Evolutionary conservation across 2,888 invertebrate genomes (phyloP), one percentile per base, ranked within the genome.

Genomic region (Caenorhabditis becei): DNA sequence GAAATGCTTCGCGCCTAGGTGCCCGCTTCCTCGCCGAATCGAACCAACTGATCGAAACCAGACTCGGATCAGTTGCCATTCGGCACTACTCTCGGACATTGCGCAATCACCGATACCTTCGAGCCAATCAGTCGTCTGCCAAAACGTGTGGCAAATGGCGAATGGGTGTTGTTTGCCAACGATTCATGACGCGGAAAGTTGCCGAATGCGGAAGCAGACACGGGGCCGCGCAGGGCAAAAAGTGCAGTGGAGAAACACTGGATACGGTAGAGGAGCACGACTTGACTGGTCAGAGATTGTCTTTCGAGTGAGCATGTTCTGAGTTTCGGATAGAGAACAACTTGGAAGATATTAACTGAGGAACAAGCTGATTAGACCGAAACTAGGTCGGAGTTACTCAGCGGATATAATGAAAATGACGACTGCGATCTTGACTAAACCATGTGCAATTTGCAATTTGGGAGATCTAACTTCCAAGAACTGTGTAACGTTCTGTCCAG

Each of bases 1-100:
- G 72, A 72, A 72, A 72, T 72, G 72, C 72, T 63, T 72, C 63
- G 44, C 61, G 59, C 59, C 59, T 58, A 32, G 54, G 28, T 23
- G 28, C 28, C 54, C 54, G 32, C 54, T n/a, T 23, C 53, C 26
- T 32, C 32, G 32, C 10, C 49, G 49, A 23, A 56, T 56, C 18
- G 32, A 56, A 51, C 51, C 51, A 24, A 51, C 51, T 51, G 51
- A 51, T 51, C 51, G 51, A 24, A 56, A 35, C 35, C 32, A 18
- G 35, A 32, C 16, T 16, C 18, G 35, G 28, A 20, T 56, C 56
- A 16, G 1, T 54, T n/a, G 5, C 28, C 23, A 14, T 4, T 23
- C 51, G 24, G 16, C 41, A 14, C 41, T 4, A 7, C 47, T 47
- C 47, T 47, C 18, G 54, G 28, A 28, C 54, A 18, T 35, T 35